phyloP scores from a whole-genome alignment of 1,140 invertebrate species.

The Protaetia brevitarsis region DNA sequence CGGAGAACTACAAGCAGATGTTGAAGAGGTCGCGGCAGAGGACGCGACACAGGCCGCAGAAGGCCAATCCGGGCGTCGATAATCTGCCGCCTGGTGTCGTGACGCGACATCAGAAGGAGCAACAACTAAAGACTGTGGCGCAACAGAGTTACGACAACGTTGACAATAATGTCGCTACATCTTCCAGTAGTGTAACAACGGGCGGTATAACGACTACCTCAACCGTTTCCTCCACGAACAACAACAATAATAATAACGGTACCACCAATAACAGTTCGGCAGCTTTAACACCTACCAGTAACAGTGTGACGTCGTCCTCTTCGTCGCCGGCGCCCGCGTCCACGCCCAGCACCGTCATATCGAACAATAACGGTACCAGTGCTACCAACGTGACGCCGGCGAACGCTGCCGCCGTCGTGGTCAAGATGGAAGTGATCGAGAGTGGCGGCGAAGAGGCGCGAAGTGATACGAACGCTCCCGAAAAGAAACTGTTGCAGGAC shows the following conservation, averaged over 20 bases:
- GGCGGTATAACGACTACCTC: slow-evolving; percentile 32
- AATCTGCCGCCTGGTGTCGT: slow-evolving; percentile 48
- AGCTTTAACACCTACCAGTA: slow-evolving; percentile 36
- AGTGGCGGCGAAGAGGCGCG: slow-evolving; percentile 14
- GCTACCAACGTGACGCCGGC: slow-evolving; percentile 37
- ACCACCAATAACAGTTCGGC: slow-evolving; percentile 22
- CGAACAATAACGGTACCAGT: slow-evolving; percentile 34
- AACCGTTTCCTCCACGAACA: slow-evolving; percentile 15
- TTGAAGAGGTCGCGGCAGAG: slow-evolving; percentile 80
- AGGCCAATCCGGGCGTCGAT: not conserved
- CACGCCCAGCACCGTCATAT: slow-evolving; percentile 30
- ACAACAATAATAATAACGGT: not conserved
- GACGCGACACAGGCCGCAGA: slow-evolving; percentile 46
- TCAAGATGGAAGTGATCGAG: slow-evolving; percentile 19
- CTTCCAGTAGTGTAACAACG: slow-evolving; percentile 40
- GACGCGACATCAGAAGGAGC: slow-evolving; percentile 52
- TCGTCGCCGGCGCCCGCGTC: slow-evolving; percentile 33
- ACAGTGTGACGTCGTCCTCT: slow-evolving; percentile 38
- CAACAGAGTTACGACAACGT: slow-evolving; percentile 40
- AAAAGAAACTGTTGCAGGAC: not conserved
- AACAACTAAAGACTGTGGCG: slow-evolving; percentile 63
- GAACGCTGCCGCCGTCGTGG: not conserved
- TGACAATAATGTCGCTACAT: slow-evolving; percentile 7
- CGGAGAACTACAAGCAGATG: slow-evolving; percentile 94
- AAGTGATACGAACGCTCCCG: not conserved